Conservation (phyloP, 2,797 vertebrate species). For the Staurois parvus region DNA sequence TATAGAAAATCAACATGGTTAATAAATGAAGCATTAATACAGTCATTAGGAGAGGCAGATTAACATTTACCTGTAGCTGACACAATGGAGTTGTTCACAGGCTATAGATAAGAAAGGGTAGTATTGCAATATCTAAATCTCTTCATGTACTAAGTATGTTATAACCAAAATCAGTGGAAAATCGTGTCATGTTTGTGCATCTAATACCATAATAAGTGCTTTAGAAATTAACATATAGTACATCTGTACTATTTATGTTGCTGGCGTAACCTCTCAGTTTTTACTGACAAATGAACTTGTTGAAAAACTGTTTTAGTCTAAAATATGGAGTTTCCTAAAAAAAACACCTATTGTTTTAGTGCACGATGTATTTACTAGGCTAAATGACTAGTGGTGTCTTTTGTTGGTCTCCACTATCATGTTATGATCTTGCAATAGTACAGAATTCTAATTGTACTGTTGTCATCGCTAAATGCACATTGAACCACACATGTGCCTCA, state of each 20-base stretch:
- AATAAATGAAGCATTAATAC: conserved; percentile 10
- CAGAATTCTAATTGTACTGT: too few species aligned
- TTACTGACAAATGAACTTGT: not conserved
- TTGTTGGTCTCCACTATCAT: too few species aligned
- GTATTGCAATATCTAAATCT: not conserved
- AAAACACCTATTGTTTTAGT: too few species aligned
- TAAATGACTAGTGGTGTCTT: too few species aligned
- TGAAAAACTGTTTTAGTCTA: too few species aligned
- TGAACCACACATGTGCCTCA: too few species aligned
- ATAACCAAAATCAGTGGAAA: not conserved
- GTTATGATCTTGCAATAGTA: too few species aligned
- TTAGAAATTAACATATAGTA: not conserved
- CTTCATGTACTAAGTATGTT: not conserved
- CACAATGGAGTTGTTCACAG: not conserved
- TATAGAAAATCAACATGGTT: conserved; percentile 7
- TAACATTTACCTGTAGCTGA: not conserved
- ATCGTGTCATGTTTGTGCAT: not conserved
- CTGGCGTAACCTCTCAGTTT: not conserved
- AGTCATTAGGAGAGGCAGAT: not conserved
- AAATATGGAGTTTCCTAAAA: too few species aligned
- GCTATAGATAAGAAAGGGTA: not conserved
- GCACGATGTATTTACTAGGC: too few species aligned
- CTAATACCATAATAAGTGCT: not conserved
- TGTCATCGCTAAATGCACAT: too few species aligned
- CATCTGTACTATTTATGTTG: not conserved